Percentiles rank a stretch among this genome's conserved stretches.
phyloP scores from a whole-genome alignment of 1,140 invertebrate genomes.

The Atta cephalotes region DNA sequence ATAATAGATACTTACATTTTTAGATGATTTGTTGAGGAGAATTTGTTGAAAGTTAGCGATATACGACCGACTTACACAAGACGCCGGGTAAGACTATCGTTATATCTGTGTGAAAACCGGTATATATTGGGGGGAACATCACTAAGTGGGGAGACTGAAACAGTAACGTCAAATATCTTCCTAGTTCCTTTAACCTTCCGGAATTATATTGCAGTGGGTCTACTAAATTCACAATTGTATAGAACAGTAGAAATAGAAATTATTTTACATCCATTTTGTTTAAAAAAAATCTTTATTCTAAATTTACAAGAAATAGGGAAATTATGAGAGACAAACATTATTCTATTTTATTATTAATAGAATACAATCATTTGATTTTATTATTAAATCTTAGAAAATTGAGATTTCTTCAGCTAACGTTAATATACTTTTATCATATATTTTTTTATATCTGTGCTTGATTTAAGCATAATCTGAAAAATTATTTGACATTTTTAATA shows the following conservation, averaged over 20 bases:
- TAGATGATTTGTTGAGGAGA: constrained; percentile 17
- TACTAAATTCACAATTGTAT: background rate
- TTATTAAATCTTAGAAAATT: background rate
- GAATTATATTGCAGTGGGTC: no score
- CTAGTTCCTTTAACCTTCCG: no score
- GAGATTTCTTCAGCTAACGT: background rate
- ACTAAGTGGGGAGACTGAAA: constrained; percentile 33
- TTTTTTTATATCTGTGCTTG: background rate
- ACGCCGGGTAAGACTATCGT: constrained; percentile 40
- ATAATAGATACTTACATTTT: constrained; percentile 24
- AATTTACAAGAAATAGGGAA: background rate
- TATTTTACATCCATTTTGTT: background rate
- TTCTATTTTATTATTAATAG: background rate
- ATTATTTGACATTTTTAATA: background rate
- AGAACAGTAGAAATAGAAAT: background rate
- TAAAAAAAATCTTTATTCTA: background rate
- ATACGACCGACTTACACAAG: constrained; percentile 4
- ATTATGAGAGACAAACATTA: background rate
- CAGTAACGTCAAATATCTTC: constrained; percentile 55
- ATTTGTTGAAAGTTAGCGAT: background rate
- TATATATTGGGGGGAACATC: background rate
- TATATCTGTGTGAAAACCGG: constrained; percentile 20
- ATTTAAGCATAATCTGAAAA: background rate
- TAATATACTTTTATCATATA: background rate
- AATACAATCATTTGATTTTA: background rate